Base-by-base conservation (phyloP, 2,113 vertebrate species). In the Excalfactoria chinensis region DNA sequence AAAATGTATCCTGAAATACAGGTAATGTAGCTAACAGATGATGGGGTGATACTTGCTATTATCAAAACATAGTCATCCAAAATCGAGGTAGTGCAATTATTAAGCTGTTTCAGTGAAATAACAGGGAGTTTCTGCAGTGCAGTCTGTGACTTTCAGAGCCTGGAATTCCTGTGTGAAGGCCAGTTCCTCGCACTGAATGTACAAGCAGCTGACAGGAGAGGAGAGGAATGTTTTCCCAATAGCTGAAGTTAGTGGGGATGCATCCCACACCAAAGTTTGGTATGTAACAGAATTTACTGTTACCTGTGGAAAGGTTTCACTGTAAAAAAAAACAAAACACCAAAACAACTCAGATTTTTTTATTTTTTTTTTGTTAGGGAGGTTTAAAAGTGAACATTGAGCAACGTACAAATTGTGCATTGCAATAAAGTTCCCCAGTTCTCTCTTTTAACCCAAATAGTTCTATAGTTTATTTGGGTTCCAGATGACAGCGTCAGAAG, bases 371-470 rank as follows among this genome's bases (percentile, higher is more conserved):
- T 11, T 74, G 28, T 26, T 51, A 84, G n/a, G 37, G 34, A 87
- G n/a, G 23, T 34, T 89, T 82, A 35, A 75, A 75, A 48, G 25
- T 53, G 6, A 69, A 35, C 21, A 20, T 2, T 37, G 37, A 37
- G 37, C 37, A 32, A 11, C 15, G 28, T 51, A 19, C 25, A 68
- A 51, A 74, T 32, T 40, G 19, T 26, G 22, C 40, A 35, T 41
- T 12, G 44, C 32, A 56, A 7, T 41, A 2, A 89, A 72, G 49
- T 79, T 91, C 34, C 37, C 22, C 1, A 18, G 40, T 25, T 44
- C 44, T 84, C 19, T 41, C 44, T 34, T 46, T 68, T 89, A 91
- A 90, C 85, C 74, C 84, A 91, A 62, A 88, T 86, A 88, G 11
- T 55, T 76, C 49, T 4, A 80, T 80, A 81, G 35, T 73, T 92